Evolutionary conservation across 2,888 invertebrate species (phyloP).

Genomic region (Calliopum simillimum): DNA sequence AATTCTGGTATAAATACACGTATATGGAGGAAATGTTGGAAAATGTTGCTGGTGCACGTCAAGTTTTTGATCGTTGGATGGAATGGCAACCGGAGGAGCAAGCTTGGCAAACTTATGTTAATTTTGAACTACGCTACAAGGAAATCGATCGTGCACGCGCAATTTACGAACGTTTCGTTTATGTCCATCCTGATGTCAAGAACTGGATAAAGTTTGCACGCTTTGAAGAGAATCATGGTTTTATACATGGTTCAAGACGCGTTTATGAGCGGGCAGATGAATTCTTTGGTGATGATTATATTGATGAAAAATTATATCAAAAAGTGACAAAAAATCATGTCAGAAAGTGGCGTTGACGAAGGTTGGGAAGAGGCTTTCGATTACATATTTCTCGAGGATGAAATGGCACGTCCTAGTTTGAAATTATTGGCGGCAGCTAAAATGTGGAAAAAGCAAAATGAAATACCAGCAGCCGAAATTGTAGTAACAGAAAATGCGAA

Average conservation of each 20-base stretch:
- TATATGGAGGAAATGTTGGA: conserved; percentile 99
- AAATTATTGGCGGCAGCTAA: no score
- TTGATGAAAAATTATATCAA: conserved; percentile 96
- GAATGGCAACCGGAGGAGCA: no score
- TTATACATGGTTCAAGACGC: conserved; percentile 86
- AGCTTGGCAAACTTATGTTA: no score
- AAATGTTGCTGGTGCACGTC: conserved; percentile 89
- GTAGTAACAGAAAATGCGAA: no score
- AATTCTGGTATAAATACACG: no score
- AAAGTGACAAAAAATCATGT: conserved; percentile 91
- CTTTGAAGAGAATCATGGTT: conserved; percentile 96
- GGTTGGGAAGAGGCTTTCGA: conserved; percentile 99
- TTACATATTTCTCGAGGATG: conserved; percentile 98
- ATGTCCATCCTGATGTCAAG: no score
- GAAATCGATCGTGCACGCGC: no score
- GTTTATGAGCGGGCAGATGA: conserved; percentile 93
- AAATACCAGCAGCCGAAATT: conserved; percentile 43
- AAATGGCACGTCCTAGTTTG: no score
- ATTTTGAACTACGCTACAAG: no score
- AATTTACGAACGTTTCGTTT: no score
- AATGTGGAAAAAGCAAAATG: conserved; percentile 84
- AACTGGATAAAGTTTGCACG: no score
- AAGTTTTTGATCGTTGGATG: conserved; percentile 99
- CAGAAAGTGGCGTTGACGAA: conserved; percentile 93
- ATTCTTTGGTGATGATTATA: no score